Conservation (phyloP, 1,140 invertebrate species). For the Hirudo medicinalis region DNA sequence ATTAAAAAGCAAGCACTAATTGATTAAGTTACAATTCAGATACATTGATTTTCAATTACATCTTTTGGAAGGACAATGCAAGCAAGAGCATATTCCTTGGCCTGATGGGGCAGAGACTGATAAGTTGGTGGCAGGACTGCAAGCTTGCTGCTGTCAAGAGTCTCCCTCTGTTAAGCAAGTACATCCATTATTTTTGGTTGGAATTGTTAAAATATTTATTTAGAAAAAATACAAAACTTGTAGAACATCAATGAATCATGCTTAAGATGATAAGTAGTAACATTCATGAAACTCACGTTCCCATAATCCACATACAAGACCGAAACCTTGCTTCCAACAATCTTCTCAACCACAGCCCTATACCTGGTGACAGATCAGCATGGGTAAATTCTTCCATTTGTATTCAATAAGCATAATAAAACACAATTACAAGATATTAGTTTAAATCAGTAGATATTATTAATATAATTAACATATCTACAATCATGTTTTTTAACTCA, state of each 20-base stretch:
- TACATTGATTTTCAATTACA: slow-evolving; percentile 36
- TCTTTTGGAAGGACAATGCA: slow-evolving; percentile 69
- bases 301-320: slow-evolving; percentile 92
- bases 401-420: no score
- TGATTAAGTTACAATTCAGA: background rate
- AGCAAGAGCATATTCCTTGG: slow-evolving; percentile 70
- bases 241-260: background rate
- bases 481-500: slow-evolving; percentile 28
- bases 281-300: slow-evolving; percentile 49
- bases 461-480: no score
- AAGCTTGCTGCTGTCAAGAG: slow-evolving; percentile 33
- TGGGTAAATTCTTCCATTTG: background rate
- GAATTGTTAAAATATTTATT: background rate
- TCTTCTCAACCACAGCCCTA: slow-evolving; percentile 76
- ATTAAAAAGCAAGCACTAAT: background rate
- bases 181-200: background rate
- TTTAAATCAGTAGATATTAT: no score
- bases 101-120: slow-evolving; percentile 59
- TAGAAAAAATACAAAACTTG: background rate
- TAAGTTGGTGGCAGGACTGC: slow-evolving; percentile 62
- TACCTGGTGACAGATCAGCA: slow-evolving; percentile 45
- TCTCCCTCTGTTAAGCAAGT: slow-evolving; percentile 39
- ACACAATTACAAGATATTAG: no score
- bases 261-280: background rate
- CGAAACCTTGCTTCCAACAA: slow-evolving; percentile 51